Evolutionary conservation across 2,888 invertebrate species (phyloP), one percentile per base, ranked within the genome.

Genomic region (Tinea semifulvella): DNA sequence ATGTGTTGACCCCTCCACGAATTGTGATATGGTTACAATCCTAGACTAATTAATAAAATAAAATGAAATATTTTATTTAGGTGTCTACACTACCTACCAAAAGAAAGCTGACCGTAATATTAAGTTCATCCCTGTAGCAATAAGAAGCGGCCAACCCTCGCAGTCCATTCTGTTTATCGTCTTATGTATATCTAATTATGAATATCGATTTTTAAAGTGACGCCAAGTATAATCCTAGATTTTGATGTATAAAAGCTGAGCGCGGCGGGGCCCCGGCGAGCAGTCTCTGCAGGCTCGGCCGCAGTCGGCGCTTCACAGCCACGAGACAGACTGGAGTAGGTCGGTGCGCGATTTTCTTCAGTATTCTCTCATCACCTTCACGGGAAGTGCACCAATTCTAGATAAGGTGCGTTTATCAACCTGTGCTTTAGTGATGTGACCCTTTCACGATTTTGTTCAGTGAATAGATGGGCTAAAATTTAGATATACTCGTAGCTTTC

Each of bases 331-430:
- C 82, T 81, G 82, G 68, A 82, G 82, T 82, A 82, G 82, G 80
- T 82, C 82, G 79, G 68, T 53, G 52, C 60, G 56, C 79, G 82
- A 79, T 82, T 82, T 82, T 81, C 82, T 81, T 81, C 82, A 81
- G 81, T 77, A 72, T 65, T 76, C 74, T 74, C 64, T 66, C 65
- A 56, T 67, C 73, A 71, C 76, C 75, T 65, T 68, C 74, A 74
- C 76, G 61, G 55, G 63, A 63, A 60, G 59, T 25, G 38, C 58
- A 50, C 56, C 55, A 53, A 50, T 51, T 57, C 60, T 57, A 51
- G 53, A 57, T 58, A 31, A 47, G 50, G 51, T 51, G 13, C 46
- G 49, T 39, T 36, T 3, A 5, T 3, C 3, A 6, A 38, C 18
- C 6, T n/a, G n/a, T n/a, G n/a, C n/a, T n/a, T n/a, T n/a, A n/a